Conservation (phyloP, 2,797 vertebrate genomes). For the Loris lydekkerianus region DNA sequence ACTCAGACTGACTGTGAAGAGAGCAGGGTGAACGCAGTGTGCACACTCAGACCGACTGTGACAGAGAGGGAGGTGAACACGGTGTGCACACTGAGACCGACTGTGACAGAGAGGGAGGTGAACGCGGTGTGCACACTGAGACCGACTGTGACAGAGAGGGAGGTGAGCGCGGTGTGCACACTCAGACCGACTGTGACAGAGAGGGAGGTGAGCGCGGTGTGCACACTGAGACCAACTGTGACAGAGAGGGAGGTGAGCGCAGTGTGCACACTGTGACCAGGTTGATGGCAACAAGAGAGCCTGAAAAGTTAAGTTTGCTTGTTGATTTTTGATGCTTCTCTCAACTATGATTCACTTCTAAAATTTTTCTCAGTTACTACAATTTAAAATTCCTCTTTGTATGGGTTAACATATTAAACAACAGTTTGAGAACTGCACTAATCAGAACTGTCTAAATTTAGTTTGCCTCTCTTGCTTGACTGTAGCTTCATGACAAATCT, state of each 20-base stretch:
- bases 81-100: no score
- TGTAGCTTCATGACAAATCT: background rate
- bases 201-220: no score
- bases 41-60: no score
- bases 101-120: no score
- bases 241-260: no score
- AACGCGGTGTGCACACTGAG: no score
- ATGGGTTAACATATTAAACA: background rate
- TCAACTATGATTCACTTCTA: constrained; percentile 23
- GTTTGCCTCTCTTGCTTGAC: constrained; percentile 16
- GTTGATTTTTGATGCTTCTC: background rate
- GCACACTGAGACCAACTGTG: no score
- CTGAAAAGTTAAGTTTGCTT: background rate
- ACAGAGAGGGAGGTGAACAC: no score
- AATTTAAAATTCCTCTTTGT: background rate
- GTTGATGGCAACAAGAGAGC: background rate
- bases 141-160: no score
- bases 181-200: no score
- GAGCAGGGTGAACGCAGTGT: no score
- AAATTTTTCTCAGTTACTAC: background rate
- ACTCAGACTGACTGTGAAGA: background rate
- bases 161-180: no score
- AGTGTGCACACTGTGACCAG: background rate
- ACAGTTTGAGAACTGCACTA: background rate
- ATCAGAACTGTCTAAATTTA: constrained; percentile 22